These are phyloP conservation scores for Jaculus jaculus DNA, from an alignment of 2,113 vertebrate species.

Conservation along the genomic window DNA sequence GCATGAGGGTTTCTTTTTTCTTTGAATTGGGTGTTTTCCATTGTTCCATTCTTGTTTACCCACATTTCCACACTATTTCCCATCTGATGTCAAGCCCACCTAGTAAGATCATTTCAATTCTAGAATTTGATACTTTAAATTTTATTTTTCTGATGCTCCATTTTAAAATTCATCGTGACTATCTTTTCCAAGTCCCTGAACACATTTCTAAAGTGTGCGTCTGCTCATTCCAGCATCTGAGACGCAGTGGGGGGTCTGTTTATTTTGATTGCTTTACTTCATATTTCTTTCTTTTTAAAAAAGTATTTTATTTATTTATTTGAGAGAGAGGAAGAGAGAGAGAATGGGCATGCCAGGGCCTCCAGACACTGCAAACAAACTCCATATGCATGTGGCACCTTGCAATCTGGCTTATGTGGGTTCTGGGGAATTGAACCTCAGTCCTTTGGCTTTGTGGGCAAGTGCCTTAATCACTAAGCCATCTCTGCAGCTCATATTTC, in stretches of 20 bases:
- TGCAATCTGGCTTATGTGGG: no score
- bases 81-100: background rate
- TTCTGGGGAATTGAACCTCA: no score
- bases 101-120: background rate
- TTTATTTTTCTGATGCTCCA: background rate
- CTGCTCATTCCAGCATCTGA: background rate
- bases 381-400: no score
- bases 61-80: background rate
- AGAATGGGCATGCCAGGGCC: no score
- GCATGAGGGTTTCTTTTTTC: background rate
- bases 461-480: no score
- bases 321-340: no score
- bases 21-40: background rate
- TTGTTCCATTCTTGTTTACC: background rate
- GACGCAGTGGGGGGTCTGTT: background rate
- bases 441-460: no score
- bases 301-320: no score
- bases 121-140: background rate
- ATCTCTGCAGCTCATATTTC: background rate
- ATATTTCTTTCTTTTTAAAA: no score
- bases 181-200: constrained; percentile 45
- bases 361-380: no score
- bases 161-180: background rate
- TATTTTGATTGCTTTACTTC: background rate
- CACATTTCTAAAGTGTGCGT: constrained; percentile 1